These are phyloP conservation scores for Rhagophthalmus giganteus DNA, from an alignment of 2,888 invertebrate species.

Conservation along the genomic window DNA sequence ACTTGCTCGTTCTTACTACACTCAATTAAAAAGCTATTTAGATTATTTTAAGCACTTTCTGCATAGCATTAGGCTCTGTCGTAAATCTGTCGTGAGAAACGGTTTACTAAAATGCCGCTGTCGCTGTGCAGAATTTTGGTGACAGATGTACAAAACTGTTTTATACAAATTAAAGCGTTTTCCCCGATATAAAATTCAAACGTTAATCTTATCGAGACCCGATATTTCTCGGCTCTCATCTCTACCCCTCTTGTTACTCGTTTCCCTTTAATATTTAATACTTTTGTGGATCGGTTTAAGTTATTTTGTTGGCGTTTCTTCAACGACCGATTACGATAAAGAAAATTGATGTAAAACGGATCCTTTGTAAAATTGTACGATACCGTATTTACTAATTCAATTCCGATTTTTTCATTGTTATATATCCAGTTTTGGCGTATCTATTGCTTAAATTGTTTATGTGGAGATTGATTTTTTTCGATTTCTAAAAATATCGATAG, in stretches of 20 bases:
- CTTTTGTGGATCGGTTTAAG: no score
- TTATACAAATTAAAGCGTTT: conserved; percentile 44
- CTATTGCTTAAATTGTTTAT: no score
- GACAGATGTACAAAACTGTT: conserved; percentile 45
- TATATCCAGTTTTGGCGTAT: no score
- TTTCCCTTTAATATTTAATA: no score
- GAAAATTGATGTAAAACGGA: no score
- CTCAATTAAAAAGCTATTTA: conserved; percentile 46
- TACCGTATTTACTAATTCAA: no score
- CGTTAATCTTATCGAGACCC: conserved; percentile 39
- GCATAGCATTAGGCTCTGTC: conserved; percentile 38
- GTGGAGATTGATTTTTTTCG: no score
- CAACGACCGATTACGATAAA: no score
- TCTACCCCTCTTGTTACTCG: not conserved
- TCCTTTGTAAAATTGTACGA: no score
- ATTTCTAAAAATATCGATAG: no score
- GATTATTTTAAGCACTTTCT: conserved; percentile 43
- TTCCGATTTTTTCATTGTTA: no score
- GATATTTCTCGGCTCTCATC: conserved; percentile 12
- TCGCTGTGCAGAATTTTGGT: conserved; percentile 30
- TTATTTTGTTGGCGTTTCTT: no score
- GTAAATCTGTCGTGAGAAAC: conserved; percentile 32
- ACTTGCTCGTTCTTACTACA: conserved; percentile 37
- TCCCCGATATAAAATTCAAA: conserved; percentile 44
- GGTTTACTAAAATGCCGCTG: conserved; percentile 33